Evolutionary conservation across 2,888 invertebrate genomes (phyloP).

Genomic region (Melieria crassipennis): DNA sequence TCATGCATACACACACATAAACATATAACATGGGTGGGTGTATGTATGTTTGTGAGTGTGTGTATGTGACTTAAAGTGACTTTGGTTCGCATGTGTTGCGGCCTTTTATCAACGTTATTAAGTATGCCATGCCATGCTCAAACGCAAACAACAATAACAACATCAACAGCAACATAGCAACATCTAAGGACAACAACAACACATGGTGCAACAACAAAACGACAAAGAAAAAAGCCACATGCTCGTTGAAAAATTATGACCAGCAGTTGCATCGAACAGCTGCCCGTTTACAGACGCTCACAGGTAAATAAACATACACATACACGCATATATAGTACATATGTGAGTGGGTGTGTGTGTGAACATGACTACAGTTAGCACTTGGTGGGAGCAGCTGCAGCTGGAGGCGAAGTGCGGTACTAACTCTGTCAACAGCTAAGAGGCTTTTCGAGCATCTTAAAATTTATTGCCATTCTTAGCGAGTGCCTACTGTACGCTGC

Average conservation of each 20-base stretch:
- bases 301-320: neutral
- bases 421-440: too few relatives aligned
- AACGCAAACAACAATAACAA: neutral
- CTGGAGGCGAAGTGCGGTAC: too few relatives aligned
- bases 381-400: conserved; percentile 10
- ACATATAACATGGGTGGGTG: too few relatives aligned
- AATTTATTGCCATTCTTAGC: too few relatives aligned
- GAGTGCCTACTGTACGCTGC: too few relatives aligned
- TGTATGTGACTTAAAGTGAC: neutral
- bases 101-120: neutral
- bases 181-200: neutral
- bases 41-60: neutral
- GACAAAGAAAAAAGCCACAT: neutral
- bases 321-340: neutral
- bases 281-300: neutral
- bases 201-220: conserved; percentile 3
- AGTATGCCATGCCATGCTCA: neutral
- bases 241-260: neutral
- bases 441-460: too few relatives aligned
- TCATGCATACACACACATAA: too few relatives aligned
- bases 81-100: neutral
- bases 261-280: too few relatives aligned
- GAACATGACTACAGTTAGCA: neutral
- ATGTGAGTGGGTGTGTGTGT: neutral
- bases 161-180: conserved; percentile 14